phyloP scores from a whole-genome alignment of 2,797 vertebrate species.

The Chiloscyllium punctatum region DNA sequence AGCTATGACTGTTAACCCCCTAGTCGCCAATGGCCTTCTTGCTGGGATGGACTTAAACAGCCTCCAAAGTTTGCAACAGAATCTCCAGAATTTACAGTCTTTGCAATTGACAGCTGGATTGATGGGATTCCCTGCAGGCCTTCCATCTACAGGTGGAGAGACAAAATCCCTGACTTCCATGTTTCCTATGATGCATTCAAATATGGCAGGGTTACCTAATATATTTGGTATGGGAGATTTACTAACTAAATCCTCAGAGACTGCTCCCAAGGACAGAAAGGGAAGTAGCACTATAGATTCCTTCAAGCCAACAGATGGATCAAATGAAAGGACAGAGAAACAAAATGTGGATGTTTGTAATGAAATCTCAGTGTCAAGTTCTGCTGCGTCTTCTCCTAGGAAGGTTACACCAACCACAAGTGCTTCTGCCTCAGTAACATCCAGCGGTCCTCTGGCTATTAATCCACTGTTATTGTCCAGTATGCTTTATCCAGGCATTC shows the following conservation, averaged over 20 bases:
- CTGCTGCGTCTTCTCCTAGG: constrained; percentile 68
- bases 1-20: constrained; percentile 62
- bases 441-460: constrained; percentile 75
- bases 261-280: constrained; percentile 68
- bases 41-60: constrained; percentile 80
- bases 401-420: constrained; percentile 71
- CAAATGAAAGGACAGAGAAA: constrained; percentile 91
- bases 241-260: constrained; percentile 67
- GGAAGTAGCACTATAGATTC: constrained; percentile 51
- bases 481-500: constrained; percentile 99
- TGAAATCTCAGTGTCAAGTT: constrained; percentile 59
- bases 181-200: constrained; percentile 96
- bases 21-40: constrained; percentile 82
- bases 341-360: constrained; percentile 58
- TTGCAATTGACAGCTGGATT: constrained; percentile 87
- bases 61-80: constrained; percentile 91
- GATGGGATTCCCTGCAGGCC: constrained; percentile 81
- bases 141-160: constrained; percentile 59
- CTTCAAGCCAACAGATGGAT: constrained; percentile 65
- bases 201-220: constrained; percentile 87
- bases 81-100: constrained; percentile 89
- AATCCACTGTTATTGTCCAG: constrained; percentile 95
- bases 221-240: constrained; percentile 77
- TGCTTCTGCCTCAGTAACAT: constrained; percentile 56
- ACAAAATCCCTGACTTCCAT: constrained; percentile 81